A percentile compares a stretch with the other conserved stretches of the same genome.
Evolutionary conservation across 2,888 invertebrate species (phyloP).

Genomic region (Dromius quadrimaculatus): DNA sequence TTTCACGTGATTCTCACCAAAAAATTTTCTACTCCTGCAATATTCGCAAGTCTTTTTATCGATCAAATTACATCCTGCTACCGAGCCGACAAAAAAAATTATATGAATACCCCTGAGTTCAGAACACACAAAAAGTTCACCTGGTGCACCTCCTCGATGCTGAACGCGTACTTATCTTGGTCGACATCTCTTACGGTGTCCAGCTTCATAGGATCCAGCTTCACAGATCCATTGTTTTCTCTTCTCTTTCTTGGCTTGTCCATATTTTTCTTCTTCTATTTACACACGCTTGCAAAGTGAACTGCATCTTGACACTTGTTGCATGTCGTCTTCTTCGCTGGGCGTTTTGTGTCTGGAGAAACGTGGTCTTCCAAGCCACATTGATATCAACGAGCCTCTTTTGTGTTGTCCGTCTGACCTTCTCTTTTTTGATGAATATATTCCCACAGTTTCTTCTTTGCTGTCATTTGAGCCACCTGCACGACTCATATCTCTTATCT

Average conservation of each 20-base stretch:
- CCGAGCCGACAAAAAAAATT: background rate
- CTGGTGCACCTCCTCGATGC: background rate
- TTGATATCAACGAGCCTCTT: background rate
- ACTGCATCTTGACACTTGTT: background rate
- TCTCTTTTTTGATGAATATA: no score
- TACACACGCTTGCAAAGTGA: background rate
- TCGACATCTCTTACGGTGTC: background rate
- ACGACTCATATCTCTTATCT: background rate
- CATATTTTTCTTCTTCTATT: background rate
- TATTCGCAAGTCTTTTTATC: background rate
- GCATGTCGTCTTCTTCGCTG: background rate
- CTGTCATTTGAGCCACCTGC: background rate
- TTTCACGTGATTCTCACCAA: background rate
- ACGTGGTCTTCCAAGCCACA: background rate
- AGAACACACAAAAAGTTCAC: background rate
- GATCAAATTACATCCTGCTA: background rate
- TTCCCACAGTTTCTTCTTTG: background rate
- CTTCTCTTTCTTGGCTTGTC: background rate
- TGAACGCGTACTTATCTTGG: background rate
- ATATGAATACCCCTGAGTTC: background rate
- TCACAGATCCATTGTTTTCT: background rate
- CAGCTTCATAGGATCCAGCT: no score
- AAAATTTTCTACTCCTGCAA: background rate
- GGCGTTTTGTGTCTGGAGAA: background rate
- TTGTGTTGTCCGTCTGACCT: background rate